Base-by-base conservation (phyloP, 2,113 vertebrate genomes). In the Xenopus laevis region DNA sequence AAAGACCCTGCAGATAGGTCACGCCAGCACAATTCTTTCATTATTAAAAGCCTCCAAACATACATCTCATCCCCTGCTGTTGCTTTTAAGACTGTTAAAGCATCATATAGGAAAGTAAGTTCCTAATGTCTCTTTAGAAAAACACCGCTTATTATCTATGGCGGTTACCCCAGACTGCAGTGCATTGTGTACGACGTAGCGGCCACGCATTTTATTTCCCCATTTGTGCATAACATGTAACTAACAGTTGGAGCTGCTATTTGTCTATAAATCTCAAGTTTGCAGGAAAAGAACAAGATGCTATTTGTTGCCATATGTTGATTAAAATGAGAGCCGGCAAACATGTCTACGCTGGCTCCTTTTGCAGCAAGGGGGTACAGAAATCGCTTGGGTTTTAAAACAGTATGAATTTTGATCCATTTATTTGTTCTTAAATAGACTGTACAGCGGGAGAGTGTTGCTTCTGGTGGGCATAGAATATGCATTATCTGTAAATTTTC, bases 71-170 rank as follows among this genome's bases (percentile, higher is more conserved):
- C 20, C 55, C 58, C 46, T 46, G 44, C 57, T 74, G 21, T 4
- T 47, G 72, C 72, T 74, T 61, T 74, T 50, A 60, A 74, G 21
- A 68, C 23, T 52, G 50, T 20, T 45, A 72, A 59, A 66, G 72
- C 0, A 40, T 27, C 45, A 60, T 59, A 52, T 71, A 27, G 47
- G 12, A 50, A 50, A 30, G 58, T 62, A 71, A 60, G 47, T 17
- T 40, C 15, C 52, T 65, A 72, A 72, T 72, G 71, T 74, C 13
- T 73, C 71, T 66, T n/a, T 74, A 50, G 55, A 50, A 18, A 23
- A 50, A 27, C 58, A 60, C 18, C 13, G 10, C 58, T 27, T 27
- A 60, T 60, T 27, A 21, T 27, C 58, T 27, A 55, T 18, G 47
- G 47, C 47, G 53, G 15, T 55, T 55, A 55, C 17, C 16, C 53